Evolutionary conservation across 2,888 invertebrate genomes (phyloP).

Genomic region (Spatulosminthurus flaviceps): DNA sequence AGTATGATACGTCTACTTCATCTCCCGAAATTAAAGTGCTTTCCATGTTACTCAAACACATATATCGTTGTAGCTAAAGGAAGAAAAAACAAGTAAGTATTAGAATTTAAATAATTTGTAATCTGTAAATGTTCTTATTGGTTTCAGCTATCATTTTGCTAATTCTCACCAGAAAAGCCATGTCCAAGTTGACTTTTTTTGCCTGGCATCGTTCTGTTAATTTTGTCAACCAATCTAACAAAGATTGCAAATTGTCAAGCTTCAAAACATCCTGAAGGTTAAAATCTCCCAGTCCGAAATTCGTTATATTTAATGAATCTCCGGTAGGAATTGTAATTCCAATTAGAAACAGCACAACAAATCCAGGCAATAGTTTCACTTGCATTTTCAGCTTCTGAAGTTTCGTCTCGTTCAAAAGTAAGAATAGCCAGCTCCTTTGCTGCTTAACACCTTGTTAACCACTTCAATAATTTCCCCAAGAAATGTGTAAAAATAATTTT

Average conservation of each 20-base stretch:
- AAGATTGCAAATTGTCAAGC: background rate
- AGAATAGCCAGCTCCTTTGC: no score
- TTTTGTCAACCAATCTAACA: slow-evolving; percentile 16
- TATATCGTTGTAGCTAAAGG: background rate
- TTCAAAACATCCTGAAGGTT: background rate
- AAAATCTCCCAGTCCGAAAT: background rate
- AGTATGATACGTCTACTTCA: background rate
- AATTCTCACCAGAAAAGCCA: slow-evolving; percentile 35
- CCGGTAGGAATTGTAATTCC: background rate
- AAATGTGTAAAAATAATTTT: no score
- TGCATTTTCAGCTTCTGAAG: background rate
- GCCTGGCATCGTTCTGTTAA: slow-evolving; percentile 16
- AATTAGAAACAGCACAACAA: background rate
- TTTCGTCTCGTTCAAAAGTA: no score
- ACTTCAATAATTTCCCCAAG: no score
- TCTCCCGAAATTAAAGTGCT: background rate
- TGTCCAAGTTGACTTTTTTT: slow-evolving; percentile 32
- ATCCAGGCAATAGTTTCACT: background rate
- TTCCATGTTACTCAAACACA: slow-evolving; percentile 5
- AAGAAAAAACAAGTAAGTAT: background rate
- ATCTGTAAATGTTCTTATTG: no score
- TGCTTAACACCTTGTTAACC: no score
- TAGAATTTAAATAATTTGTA: slow-evolving; percentile 1
- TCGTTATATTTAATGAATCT: background rate
- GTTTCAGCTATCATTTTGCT: no score